A percentile compares a stretch with the other conserved stretches of the same genome.
Conservation (phyloP, 2,113 vertebrate genomes). For the Scolopax mira region DNA sequence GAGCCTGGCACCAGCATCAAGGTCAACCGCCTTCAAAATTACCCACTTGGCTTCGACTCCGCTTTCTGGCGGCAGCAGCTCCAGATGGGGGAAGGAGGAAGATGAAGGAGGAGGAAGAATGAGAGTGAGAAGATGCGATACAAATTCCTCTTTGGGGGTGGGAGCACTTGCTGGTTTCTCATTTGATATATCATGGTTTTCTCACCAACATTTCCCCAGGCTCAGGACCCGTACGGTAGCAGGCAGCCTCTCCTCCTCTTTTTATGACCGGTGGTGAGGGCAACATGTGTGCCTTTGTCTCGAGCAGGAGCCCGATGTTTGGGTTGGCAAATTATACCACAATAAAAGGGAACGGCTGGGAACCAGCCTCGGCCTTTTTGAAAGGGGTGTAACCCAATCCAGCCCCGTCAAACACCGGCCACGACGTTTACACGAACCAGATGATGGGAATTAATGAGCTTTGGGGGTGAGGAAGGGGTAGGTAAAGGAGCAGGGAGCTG, state of each 20-base stretch:
- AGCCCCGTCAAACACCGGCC: background rate
- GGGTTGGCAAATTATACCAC: conserved; percentile 39
- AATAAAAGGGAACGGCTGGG: conserved; percentile 48
- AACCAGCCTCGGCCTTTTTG: conserved; percentile 2
- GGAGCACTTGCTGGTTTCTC: background rate
- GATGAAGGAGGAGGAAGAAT: background rate
- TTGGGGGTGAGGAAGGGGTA: background rate
- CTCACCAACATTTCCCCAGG: background rate
- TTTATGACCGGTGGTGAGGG: background rate
- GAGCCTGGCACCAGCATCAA: background rate
- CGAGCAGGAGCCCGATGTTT: background rate
- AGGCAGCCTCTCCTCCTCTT: background rate
- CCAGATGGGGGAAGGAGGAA: background rate
- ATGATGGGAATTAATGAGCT: conserved; percentile 48
- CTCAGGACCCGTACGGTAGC: background rate
- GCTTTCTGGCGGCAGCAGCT: background rate
- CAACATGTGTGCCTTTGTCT: conserved; percentile 19
- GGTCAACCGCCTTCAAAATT: background rate
- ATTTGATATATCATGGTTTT: background rate
- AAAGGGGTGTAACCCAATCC: conserved; percentile 32
- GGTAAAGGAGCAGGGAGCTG: background rate
- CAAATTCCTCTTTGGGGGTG: background rate
- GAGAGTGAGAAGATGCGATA: background rate
- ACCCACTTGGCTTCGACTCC: background rate
- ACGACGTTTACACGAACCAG: conserved; percentile 28